phyloP scores from a whole-genome alignment of 2,113 vertebrate species.

The Leptocoma aspasia region DNA sequence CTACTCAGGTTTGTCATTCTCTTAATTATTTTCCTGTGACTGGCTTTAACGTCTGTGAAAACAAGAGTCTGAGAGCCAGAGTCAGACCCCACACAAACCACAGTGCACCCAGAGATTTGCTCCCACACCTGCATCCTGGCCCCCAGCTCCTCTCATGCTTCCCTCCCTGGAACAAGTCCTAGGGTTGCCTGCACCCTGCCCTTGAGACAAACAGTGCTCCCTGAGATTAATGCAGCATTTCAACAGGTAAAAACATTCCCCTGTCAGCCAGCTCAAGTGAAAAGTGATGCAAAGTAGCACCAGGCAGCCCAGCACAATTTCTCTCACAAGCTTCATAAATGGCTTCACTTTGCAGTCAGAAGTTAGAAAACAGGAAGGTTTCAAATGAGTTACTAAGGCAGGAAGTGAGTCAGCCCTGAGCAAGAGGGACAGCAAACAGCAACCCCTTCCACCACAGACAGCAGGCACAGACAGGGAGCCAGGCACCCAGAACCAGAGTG shows the following conservation, averaged over 20 bases:
- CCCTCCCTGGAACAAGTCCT: neutral
- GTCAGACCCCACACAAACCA: neutral
- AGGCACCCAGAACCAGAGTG: accelerated
- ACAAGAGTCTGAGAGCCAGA: neutral
- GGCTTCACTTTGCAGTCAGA: neutral
- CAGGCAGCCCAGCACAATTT: neutral
- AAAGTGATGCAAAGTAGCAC: neutral
- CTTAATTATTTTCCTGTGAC: neutral
- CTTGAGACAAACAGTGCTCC: neutral
- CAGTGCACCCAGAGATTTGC: neutral
- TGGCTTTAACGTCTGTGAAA: neutral
- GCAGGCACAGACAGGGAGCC: accelerated
- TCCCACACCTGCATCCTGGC: neutral
- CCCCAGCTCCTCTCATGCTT: neutral
- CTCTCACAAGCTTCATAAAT: neutral
- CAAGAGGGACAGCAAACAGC: neutral
- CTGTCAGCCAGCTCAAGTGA: neutral
- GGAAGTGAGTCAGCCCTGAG: conserved; percentile 46
- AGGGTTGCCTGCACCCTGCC: accelerated
- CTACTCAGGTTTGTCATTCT: neutral
- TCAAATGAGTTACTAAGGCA: neutral
- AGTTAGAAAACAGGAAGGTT: conserved; percentile 44
- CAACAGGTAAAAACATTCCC: neutral
- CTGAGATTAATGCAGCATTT: neutral
- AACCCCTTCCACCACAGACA: neutral